Evolutionary conservation across 2,888 invertebrate genomes (phyloP), one percentile per base, ranked within the genome.

Genomic region (Abrostola triplasia): DNA sequence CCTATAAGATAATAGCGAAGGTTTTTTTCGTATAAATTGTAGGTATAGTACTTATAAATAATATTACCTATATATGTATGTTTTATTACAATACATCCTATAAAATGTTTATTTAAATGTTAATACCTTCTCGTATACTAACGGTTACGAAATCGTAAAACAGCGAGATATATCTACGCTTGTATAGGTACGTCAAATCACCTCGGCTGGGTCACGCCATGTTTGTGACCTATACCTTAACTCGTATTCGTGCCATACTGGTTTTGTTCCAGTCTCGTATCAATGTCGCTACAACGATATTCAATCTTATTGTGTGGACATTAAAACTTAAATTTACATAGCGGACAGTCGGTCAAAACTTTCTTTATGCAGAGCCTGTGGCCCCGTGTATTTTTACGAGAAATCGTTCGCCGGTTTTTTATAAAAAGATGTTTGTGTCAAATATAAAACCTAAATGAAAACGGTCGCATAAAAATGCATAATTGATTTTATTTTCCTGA

Each of bases 241-340:
- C 85, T 87, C 84, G 86, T 88, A 86, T 88, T 88, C 88, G 92
- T 91, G 89, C 86, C 77, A 89, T 92, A 92, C 92, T 92, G 92
- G 92, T 93, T 92, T 88, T 84, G 79, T 80, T 76, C 82, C 81
- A 81, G 70, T 76, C 80, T 72, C 64, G 49, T 51, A 61, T 61
- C 65, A 68, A 49, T 36, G 52, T 47, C 53, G 64, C 54, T 66
- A 70, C 73, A 71, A 70, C 80, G 64, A 88, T 73, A 84, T 72
- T 83, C 80, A 77, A 83, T 84, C 85, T 84, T 88, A 84, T 72
- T 44, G n/a, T 56, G 49, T 57, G 48, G 37, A 35, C 1, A n/a
- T 76, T 85, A 86, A 83, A 84, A 73, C 57, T 59, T 54, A 76
- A 70, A 82, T 86, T 89, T 65, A 73, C 72, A 67, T 78, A 74